Conservation (phyloP, 2,797 vertebrate species). For the Tolypeutes matacus region DNA sequence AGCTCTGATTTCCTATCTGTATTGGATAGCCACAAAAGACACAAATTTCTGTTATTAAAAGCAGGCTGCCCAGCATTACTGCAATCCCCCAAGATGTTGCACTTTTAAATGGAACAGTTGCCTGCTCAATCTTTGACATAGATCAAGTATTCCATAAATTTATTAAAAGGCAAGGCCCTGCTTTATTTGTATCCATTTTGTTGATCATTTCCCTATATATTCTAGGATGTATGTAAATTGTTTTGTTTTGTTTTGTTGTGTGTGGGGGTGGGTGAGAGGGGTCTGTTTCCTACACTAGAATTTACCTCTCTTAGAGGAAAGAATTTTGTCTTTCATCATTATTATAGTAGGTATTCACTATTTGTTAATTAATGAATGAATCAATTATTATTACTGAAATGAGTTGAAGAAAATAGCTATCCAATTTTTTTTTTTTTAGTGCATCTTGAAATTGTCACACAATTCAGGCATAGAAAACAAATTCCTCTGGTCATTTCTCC, state of each 20-base stretch:
- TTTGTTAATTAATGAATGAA: neutral
- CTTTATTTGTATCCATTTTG: neutral
- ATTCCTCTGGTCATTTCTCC: neutral
- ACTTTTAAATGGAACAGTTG: constrained; percentile 60
- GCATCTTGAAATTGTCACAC: neutral
- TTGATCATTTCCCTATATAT: neutral
- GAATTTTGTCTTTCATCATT: constrained; percentile 23
- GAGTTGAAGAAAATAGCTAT: neutral
- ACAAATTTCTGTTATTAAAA: constrained; percentile 67
- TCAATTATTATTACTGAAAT: neutral
- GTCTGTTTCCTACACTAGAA: neutral
- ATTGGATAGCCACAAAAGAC: constrained; percentile 76
- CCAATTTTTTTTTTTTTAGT: neutral
- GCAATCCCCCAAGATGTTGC: constrained; percentile 48
- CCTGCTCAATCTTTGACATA: neutral
- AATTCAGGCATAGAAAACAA: neutral
- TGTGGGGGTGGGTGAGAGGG: no score
- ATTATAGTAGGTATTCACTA: neutral
- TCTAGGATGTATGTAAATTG: neutral
- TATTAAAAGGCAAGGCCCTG: neutral
- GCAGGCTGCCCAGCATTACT: constrained; percentile 46
- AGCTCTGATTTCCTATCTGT: constrained; percentile 74
- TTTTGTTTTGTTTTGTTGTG: neutral
- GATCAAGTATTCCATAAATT: constrained; percentile 13
- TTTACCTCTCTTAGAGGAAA: neutral